Base-by-base conservation (phyloP, 1,140 invertebrate genomes). In the Philopotamus ludificatus region DNA sequence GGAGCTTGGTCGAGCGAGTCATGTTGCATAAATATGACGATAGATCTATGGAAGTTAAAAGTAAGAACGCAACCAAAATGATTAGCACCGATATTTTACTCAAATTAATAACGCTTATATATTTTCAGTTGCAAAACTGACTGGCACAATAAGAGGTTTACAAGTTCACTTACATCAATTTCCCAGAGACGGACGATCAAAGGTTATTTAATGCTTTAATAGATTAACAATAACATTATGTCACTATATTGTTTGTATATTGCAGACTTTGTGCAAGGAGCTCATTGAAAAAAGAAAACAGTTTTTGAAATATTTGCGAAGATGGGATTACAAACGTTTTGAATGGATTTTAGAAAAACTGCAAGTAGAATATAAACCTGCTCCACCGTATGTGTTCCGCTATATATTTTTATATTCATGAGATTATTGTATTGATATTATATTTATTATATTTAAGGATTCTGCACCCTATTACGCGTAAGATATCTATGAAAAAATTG, bases 261-360 rank as follows among this genome's bases (percentile, higher is more conserved):
- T 75, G 8, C 65, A 81, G 78, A 62, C 72, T 74, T 63, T 73
- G 12, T 78, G 89, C 20, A 87, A 90, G 72, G 87, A 91, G 74
- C 72, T 86, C 1, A 93, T 94, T 53, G 88, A 90, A 20, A 87
- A 84, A 73, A 82, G 93, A 49, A 89, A 87, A 71, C 91, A 89
- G 72, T 77, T 81, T 25, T 73, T 95, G 2, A 89, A 85, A 70
- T 77, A 79, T 58, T 74, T 95, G 18, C 77, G 91, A 25, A 77
- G 78, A 34, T 83, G 83, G 78, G 93, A 95, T 74, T 93, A 94
- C 74, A 88, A 87, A 70, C 84, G 87, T 47, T 95, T 91, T 75
- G 90, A 94, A 75, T 95, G 91, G 90, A 70, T 95, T n/a, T 72
- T 94, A 7, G 89, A 93, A 70, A 84, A 87, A 73, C 75, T 96